phyloP scores from a whole-genome alignment of 1,140 invertebrate genomes.

The Cydia pomonella region DNA sequence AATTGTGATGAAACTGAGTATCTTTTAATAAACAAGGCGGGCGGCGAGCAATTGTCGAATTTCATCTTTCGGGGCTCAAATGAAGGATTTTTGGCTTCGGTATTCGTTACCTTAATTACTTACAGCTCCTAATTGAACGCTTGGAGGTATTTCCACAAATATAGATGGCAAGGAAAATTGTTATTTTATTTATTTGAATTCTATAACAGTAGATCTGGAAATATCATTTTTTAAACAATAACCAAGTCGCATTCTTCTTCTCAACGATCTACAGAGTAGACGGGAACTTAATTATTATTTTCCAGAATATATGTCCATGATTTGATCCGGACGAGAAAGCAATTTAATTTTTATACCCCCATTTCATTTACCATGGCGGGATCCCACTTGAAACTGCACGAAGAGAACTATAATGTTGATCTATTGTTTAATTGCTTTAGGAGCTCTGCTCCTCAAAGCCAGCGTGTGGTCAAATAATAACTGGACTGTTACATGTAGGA shows the following conservation, averaged over 20 bases:
- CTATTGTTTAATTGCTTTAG: too few relatives aligned
- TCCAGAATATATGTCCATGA: background rate
- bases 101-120: background rate
- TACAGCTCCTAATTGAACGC: background rate
- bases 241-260: too few relatives aligned
- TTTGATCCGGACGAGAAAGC: background rate
- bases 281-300: background rate
- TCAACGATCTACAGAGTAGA: too few relatives aligned
- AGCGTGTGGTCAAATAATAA: too few relatives aligned
- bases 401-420: too few relatives aligned
- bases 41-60: slow-evolving; percentile 10
- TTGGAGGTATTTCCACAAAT: background rate
- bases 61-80: background rate
- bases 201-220: background rate
- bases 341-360: slow-evolving; percentile 13
- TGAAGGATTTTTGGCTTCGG: slow-evolving; percentile 16
- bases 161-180: background rate
- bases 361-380: too few relatives aligned
- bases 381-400: too few relatives aligned
- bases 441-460: too few relatives aligned
- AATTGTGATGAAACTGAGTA: background rate
- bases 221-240: too few relatives aligned
- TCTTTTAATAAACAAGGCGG: slow-evolving; percentile 39
- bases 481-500: too few relatives aligned
- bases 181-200: background rate